Base-by-base conservation (phyloP, 1,140 invertebrate species). In the Onthophagus taurus region DNA sequence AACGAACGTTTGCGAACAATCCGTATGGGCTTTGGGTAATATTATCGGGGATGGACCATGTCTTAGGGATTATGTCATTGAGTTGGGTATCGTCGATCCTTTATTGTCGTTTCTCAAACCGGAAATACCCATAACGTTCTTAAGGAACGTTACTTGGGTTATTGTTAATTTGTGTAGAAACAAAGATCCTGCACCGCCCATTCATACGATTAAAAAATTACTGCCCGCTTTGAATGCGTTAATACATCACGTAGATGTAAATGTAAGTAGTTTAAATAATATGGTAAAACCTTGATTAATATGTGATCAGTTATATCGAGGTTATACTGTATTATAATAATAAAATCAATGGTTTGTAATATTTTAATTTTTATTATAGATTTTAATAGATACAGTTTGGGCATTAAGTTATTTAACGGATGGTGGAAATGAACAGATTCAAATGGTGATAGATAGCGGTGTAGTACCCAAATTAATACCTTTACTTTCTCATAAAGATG, bases 361-460 rank as follows among this genome's bases (percentile, higher is more conserved):
- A 19, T 37, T 37, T 37, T 14, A 11, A 23, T 39, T 52, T 46
- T 48, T 51, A 60, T 68, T 76, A 48, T 64, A 93, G 86, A 97
- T 99, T 60, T 74, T 99, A 57, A 92, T 99, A 36, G 96, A 99
- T 65, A 97, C 96, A 35, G 91, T 99, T 26, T 99, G 96, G 97
- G 95, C 96, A 18, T 77, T 99, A 47, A 98, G 95, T 59, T 99
- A 99, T 71, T 68, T 99, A 54, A 99, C 96, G 33, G 95, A 98
- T 61, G 91, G 90, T 45, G 96, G 96, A 14, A 98, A 98, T 65
- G 90, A 96, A 49, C 94, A 98, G 69, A 99, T 99, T 59, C 94
- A 97, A 70, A 86, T 97, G 83, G 94, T 99, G 1, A 95, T 99
- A 51, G 94, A 98, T 55, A 92, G 88, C 50, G 87, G 85, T 31